These are phyloP conservation scores for Drosophila phalerata DNA, from an alignment of 2,888 invertebrate species.

Conservation along the genomic window DNA sequence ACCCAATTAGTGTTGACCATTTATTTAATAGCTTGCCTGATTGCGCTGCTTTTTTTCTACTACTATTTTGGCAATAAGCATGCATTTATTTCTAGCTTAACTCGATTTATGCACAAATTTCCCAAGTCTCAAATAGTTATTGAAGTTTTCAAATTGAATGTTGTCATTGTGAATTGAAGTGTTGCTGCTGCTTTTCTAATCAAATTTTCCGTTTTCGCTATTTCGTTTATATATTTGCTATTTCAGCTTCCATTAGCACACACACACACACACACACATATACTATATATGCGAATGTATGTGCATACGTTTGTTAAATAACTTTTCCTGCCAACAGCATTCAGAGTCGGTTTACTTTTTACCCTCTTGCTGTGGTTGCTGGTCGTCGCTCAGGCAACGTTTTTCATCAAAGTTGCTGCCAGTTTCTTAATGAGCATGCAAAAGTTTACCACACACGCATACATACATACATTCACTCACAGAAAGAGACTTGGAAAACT, in stretches of 20 bases:
- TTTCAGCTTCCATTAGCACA: constrained; percentile 52
- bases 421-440: constrained; percentile 77
- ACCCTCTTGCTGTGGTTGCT: constrained; percentile 40
- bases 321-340: constrained; percentile 62
- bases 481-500: constrained; percentile 41
- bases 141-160: constrained; percentile 31
- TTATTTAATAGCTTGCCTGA: constrained; percentile 68
- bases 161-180: constrained; percentile 29
- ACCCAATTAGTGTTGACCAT: constrained; percentile 78
- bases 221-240: constrained; percentile 57
- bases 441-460: constrained; percentile 60
- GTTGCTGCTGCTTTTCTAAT: constrained; percentile 35
- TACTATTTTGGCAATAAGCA: neutral
- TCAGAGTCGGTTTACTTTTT: constrained; percentile 44
- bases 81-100: constrained; percentile 26
- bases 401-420: constrained; percentile 60
- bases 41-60: constrained; percentile 22
- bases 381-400: constrained; percentile 42
- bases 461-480: constrained; percentile 2
- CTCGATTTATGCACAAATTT: constrained; percentile 11
- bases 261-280: neutral
- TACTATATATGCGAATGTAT: constrained; percentile 7
- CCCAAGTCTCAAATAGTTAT: neutral
- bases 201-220: constrained; percentile 50
- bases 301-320: constrained; percentile 41